Base-by-base conservation (phyloP, 2,888 invertebrate species). In the Cistogaster globosa region DNA sequence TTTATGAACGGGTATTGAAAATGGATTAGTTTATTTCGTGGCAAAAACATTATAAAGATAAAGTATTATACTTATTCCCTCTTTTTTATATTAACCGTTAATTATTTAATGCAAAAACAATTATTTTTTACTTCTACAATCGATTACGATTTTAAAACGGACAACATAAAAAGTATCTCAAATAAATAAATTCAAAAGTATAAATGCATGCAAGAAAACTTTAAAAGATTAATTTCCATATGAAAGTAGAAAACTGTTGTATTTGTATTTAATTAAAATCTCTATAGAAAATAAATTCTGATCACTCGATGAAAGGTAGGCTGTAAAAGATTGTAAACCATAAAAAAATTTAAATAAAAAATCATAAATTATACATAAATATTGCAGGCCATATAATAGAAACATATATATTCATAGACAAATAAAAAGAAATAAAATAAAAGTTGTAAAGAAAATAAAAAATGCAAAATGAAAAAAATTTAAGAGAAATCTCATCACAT, bases 41-140 rank as follows among this genome's bases (percentile, higher is more conserved):
- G 26, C 26, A 1, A 26, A 26, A 72, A 48, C 79, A 57, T 72
- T 72, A 58, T 32, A 57, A 72, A 80, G 57, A 72, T 67, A 65
- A 65, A 72, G 22, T 26, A 38, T 65, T 72, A 55, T 71, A 53
- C 71, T 79, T 45, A 71, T 63, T 58, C 48, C 53, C 58, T 67
- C 51, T 20, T 80, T 72, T 55, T 36, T 16, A 57, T 42, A 80
- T 72, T 80, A 67, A 80, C 80, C 80, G 80, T 80, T 80, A 58
- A 20, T 65, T 20, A 48, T 55, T 63, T 53, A 67, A 16, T 60
- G 36, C 48, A 45, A 14, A 58, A 20, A 26, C 8, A 58, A 32
- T 48, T 60, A 48, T 48, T 58, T 53, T 69, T 57, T 32, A 5
- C 20, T 79, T 36, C 8, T 12, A 53, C 45, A 14, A 65, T 74